Base-by-base conservation (phyloP, 2,888 invertebrate genomes). In the Apodemia mormo region DNA sequence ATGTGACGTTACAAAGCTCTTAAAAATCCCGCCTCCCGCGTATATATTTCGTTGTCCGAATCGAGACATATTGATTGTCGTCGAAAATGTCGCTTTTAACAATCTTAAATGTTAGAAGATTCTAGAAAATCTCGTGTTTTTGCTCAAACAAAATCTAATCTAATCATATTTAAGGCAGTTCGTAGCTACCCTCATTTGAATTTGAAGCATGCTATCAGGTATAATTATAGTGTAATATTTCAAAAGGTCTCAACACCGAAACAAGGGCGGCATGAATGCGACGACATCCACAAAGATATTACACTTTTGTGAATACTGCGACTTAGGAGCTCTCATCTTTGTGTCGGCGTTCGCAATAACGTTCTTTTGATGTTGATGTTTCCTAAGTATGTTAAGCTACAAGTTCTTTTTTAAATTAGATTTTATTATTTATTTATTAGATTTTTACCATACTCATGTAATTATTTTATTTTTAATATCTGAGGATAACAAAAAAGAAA, bases 191-290 rank as follows among this genome's bases (percentile, higher is more conserved):
- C 30, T 58, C 58, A 58, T 58, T 58, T 58, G 58, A 58, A 58
- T 10, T 29, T 58, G 9, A 58, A 58, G 8, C 9, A 58, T 37
- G 40, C 40, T 37, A 33, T 49, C 43, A 45, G 66, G 30, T 66
- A 29, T 64, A 49, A 49, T 49, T 49, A 65, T 33, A 68, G 68
- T 64, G 68, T 49, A 68, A 68, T 52, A 68, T 68, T 49, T 68
- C 68, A 68, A 64, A 64, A 68, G 68, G 65, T 52, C 64, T 65
- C 37, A 56, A 43, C 40, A 65, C 29, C 56, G 9, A 56, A 65
- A 68, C 68, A 68, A 68, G 61, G 68, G 68, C 65, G 65, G 29
- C 52, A 37, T 58, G 58, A 58, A 58, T 58, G 12, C 58, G 30
- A 30, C 58, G 30, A 58, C 58, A 30, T 58, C 58, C 29, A 29